A percentile compares a stretch with the other conserved stretches of the same genome.
These are phyloP conservation scores for Odontomyia ornata DNA, from an alignment of 2,888 invertebrate genomes.

Conservation along the genomic window DNA sequence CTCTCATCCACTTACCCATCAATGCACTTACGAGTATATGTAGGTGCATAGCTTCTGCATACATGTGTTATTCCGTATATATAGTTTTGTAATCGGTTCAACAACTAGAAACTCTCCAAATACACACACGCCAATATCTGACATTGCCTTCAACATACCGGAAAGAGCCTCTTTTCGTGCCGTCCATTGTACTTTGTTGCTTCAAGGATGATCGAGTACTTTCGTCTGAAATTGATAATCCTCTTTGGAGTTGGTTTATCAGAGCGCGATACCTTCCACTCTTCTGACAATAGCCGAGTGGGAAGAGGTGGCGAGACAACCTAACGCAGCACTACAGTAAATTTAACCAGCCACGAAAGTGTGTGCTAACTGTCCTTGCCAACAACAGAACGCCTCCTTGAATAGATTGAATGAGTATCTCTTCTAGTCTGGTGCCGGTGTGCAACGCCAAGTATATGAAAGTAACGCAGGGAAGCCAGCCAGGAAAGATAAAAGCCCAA, in stretches of 20 bases:
- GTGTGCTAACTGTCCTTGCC: constrained; percentile 17
- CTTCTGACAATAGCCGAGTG: not conserved
- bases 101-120: not conserved
- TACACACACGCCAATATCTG: not conserved
- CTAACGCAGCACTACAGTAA: not conserved
- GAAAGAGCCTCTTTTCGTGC: constrained; percentile 23
- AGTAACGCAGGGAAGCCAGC: constrained; percentile 16
- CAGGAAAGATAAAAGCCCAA: constrained; percentile 28
- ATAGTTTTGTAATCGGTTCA: not conserved
- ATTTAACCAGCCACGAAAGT: not conserved
- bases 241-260: constrained; percentile 37
- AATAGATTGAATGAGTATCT: constrained; percentile 1
- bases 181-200: constrained; percentile 40
- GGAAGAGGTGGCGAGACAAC: not conserved
- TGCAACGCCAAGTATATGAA: not conserved
- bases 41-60: too few species aligned
- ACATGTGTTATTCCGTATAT: too few species aligned
- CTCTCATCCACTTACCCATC: too few species aligned
- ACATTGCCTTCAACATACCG: not conserved
- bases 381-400: constrained; percentile 20
- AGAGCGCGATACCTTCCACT: constrained; percentile 1
- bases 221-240: constrained; percentile 45
- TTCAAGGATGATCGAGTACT: constrained; percentile 43
- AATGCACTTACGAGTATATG: too few species aligned
- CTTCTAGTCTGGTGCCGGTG: constrained; percentile 34